phyloP scores from a whole-genome alignment of 2,113 vertebrate species.

The Polypterus bichir region DNA sequence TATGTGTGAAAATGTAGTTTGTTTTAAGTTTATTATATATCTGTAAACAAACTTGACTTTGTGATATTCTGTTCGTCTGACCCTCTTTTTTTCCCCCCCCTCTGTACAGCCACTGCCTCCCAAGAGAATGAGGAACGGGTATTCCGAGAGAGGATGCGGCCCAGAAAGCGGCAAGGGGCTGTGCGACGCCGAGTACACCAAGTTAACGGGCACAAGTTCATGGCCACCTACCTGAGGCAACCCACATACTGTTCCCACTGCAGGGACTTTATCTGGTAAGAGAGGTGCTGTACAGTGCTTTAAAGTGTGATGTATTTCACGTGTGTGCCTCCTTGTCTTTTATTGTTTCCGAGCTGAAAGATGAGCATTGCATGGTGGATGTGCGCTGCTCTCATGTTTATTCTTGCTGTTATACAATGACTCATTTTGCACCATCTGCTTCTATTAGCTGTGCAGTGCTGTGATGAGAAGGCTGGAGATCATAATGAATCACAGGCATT shows the following conservation, averaged over 20 bases:
- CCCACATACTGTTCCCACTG: constrained; percentile 96
- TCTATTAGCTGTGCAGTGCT: too few relatives aligned
- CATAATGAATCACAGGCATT: too few relatives aligned
- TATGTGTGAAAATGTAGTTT: too few relatives aligned
- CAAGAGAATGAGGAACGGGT: constrained; percentile 94
- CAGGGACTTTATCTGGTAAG: constrained; percentile 95
- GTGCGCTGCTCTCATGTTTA: too few relatives aligned
- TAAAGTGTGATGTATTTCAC: not conserved
- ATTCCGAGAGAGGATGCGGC: constrained; percentile 86
- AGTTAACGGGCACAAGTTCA: constrained; percentile 97
- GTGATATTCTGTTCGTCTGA: too few relatives aligned
- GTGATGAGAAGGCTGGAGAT: too few relatives aligned
- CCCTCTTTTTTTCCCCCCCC: not conserved
- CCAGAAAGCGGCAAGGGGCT: constrained; percentile 85
- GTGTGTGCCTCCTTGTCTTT: not conserved
- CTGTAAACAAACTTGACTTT: too few relatives aligned
- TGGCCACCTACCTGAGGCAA: constrained; percentile 96
- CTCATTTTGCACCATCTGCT: too few relatives aligned
- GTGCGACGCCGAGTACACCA: constrained; percentile 91
- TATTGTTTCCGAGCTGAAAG: too few relatives aligned
- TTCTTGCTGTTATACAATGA: too few relatives aligned
- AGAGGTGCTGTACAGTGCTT: not conserved
- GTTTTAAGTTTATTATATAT: too few relatives aligned
- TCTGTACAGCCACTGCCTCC: constrained; percentile 47
- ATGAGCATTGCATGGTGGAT: too few relatives aligned